Evolutionary conservation across 2,888 invertebrate genomes (phyloP).

Genomic region (Perizoma affinitatum): DNA sequence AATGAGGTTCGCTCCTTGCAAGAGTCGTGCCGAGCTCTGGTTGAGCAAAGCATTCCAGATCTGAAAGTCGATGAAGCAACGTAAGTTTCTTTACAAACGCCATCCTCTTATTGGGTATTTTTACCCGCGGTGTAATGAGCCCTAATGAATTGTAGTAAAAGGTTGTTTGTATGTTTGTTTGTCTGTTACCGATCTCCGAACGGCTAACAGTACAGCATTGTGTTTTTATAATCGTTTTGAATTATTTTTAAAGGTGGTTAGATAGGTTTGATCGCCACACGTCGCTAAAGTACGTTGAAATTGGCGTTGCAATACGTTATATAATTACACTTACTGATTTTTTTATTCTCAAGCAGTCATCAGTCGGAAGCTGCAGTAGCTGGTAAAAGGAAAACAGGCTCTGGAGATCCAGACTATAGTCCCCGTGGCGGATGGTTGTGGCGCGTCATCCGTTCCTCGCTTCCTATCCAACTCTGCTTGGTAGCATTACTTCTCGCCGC

Average conservation of each 20-base stretch:
- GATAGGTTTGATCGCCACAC: no score
- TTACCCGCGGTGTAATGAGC: no score
- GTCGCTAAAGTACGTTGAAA: no score
- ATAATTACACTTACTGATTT: not conserved
- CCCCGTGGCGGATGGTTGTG: conserved; percentile 86
- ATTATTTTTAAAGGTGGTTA: no score
- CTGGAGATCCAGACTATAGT: conserved; percentile 84
- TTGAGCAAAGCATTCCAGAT: conserved; percentile 74
- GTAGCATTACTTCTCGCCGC: conserved; percentile 89
- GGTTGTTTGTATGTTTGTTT: no score
- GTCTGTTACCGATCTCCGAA: no score
- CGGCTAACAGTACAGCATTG: no score
- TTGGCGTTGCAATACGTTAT: no score
- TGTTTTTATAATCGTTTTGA: no score
- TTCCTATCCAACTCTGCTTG: conserved; percentile 90
- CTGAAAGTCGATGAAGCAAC: conserved; percentile 69
- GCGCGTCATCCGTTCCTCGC: conserved; percentile 89
- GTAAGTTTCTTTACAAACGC: conserved; percentile 55
- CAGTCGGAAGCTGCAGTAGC: conserved; percentile 56
- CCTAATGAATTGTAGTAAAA: no score
- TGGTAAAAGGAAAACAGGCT: conserved; percentile 75
- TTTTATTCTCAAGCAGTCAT: conserved; percentile 53
- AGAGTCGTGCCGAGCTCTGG: conserved; percentile 87
- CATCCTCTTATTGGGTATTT: not conserved
- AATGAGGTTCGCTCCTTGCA: conserved; percentile 88